Base-by-base conservation (phyloP, 2,888 invertebrate species). In the Erebia palarica region DNA sequence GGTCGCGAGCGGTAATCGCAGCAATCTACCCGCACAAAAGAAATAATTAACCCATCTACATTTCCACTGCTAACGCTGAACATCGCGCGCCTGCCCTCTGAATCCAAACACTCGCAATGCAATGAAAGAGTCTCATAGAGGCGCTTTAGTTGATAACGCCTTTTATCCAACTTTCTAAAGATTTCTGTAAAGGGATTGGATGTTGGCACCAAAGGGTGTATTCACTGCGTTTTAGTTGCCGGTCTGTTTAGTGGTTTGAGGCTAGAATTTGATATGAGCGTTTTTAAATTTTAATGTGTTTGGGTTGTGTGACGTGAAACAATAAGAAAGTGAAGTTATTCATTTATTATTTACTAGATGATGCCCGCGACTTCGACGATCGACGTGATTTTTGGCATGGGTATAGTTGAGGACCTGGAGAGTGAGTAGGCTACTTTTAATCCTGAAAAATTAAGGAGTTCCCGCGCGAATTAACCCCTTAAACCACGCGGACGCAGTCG, bases 11-110 rank as follows among this genome's bases (percentile, higher is more conserved):
- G 68, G 73, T 90, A 87, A 90, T 90, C 87, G 84, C 83, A 81
- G 86, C 89, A 87, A 89, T 89, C 90, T 86, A 81, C 77, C 78
- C 79, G 82, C 84, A 87, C 86, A 88, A 90, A 90, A 90, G 89
- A 90, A 88, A 88, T 88, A 86, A 90, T 90, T 90, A 90, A 86
- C 86, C 85, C 86, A 81, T 86, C 80, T 75, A 79, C 80, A 78
- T 80, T 80, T 78, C 72, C 83, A 86, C 86, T 86, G 83, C 84
- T 83, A 84, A 83, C 78, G 27, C 18, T 57, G 60, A 59, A 68
- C 71, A 61, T 73, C 36, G 65, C 71, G 21, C 58, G 47, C 71
- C 49, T 49, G 0, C 51, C 44, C 47, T 10, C 65, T 7, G 67
- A 59, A 8, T 13, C 44, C 58, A 58, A 66, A 66, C 21, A 68